Percentiles rank a stretch among this genome's conserved stretches.
These are phyloP conservation scores for Spatula versicolor DNA, from an alignment of 2,797 vertebrate species.

Conservation along the genomic window DNA sequence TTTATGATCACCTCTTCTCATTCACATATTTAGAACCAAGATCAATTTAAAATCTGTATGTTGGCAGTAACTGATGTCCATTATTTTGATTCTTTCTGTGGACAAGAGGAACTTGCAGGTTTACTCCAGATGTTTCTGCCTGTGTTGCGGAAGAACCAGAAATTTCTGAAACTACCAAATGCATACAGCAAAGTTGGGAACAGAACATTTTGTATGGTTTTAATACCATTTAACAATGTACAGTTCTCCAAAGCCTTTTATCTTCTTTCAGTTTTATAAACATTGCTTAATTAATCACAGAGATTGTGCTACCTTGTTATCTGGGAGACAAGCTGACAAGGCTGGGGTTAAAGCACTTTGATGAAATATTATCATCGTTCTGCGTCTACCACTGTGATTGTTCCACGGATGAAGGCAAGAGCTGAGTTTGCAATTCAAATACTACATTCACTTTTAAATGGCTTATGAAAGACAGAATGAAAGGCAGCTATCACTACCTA, in stretches of 20 bases:
- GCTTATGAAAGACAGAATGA: conserved; percentile 25
- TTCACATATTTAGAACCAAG: background rate
- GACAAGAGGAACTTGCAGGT: background rate
- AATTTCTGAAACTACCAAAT: background rate
- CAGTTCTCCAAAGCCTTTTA: background rate
- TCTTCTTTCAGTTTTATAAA: conserved; percentile 4
- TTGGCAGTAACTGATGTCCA: background rate
- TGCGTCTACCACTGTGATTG: background rate
- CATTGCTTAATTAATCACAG: background rate
- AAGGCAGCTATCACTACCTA: conserved; percentile 1
- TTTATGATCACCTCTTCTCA: background rate
- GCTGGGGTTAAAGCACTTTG: conserved; percentile 4
- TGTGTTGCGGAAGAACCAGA: background rate
- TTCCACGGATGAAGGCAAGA: background rate
- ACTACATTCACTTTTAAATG: background rate
- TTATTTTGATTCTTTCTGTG: background rate
- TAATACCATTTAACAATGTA: background rate
- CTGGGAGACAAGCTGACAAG: background rate
- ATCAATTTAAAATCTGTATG: background rate
- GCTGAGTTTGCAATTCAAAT: conserved; percentile 46
- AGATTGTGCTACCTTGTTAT: background rate
- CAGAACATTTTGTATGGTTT: background rate
- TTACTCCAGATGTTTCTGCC: background rate
- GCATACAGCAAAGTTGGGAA: background rate
- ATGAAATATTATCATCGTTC: background rate